Evolutionary conservation across 2,797 vertebrate genomes (phyloP).

Genomic region (Syngnathus acus): DNA sequence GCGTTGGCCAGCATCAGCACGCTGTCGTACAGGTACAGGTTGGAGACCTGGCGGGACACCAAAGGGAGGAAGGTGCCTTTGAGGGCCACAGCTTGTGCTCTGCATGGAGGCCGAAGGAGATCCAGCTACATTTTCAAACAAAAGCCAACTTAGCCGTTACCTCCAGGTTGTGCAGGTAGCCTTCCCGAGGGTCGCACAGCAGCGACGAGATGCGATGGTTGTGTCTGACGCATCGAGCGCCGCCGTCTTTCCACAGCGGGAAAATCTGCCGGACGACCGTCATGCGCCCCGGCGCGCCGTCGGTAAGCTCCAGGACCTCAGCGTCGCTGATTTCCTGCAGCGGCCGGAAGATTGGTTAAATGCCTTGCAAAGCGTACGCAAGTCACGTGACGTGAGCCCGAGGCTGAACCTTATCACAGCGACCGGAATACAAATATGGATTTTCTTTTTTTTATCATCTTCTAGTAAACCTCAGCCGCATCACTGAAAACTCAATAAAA

Average conservation of each 20-base stretch:
- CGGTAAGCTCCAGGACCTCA: slow-evolving; percentile 88
- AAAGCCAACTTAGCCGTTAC: slow-evolving; percentile 49
- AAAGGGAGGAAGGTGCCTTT: neutral
- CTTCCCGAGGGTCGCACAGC: slow-evolving; percentile 92
- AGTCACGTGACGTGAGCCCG: too few species aligned
- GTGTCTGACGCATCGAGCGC: slow-evolving; percentile 83
- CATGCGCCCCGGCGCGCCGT: slow-evolving; percentile 89
- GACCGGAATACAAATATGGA: too few species aligned
- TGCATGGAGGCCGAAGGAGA: too few species aligned
- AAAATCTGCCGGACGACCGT: slow-evolving; percentile 95
- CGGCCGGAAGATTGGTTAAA: neutral
- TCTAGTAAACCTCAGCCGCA: too few species aligned
- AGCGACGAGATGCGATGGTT: slow-evolving; percentile 91
- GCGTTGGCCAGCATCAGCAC: slow-evolving; percentile 97
- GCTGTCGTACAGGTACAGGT: slow-evolving; percentile 95
- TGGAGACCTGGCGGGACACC: slow-evolving; percentile 79
- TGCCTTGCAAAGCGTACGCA: too few species aligned
- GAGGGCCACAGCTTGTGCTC: too few species aligned
- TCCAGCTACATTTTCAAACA: neutral
- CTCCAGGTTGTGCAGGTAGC: slow-evolving; percentile 94
- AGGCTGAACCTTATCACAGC: too few species aligned
- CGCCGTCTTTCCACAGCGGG: slow-evolving; percentile 80
- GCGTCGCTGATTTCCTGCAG: slow-evolving; percentile 91
- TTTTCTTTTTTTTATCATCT: too few species aligned
- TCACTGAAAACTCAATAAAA: too few species aligned